These are phyloP conservation scores for Hemicentrotus pulcherrimus DNA, from an alignment of 35 echinoderm and acorn worm species.

Conservation along the genomic window DNA sequence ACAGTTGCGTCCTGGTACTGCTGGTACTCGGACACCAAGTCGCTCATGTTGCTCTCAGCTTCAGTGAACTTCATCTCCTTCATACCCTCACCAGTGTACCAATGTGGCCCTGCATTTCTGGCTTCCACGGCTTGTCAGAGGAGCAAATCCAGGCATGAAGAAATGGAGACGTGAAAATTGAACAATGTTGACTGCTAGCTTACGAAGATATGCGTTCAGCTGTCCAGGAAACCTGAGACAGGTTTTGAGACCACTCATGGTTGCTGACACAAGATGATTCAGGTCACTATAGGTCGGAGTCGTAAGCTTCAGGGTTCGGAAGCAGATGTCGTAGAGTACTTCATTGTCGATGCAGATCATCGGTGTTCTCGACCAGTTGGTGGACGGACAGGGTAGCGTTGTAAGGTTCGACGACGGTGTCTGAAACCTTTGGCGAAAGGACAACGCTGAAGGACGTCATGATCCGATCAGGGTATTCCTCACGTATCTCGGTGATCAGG, in stretches of 20 bases:
- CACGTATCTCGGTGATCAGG: slow-evolving; percentile 28
- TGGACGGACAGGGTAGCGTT: slow-evolving; percentile 23
- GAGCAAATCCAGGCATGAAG: slow-evolving; percentile 56
- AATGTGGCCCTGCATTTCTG: slow-evolving; percentile 52
- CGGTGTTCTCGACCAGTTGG: slow-evolving; percentile 19
- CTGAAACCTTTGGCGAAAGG: slow-evolving; percentile 5
- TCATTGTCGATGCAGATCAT: slow-evolving; percentile 54
- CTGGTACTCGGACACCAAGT: slow-evolving; percentile 90
- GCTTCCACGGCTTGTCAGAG: slow-evolving; percentile 53
- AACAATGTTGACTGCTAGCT: slow-evolving; percentile 43
- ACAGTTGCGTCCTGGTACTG: slow-evolving; percentile 89
- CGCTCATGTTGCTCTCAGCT: slow-evolving; percentile 88
- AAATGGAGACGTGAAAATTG: slow-evolving; percentile 58
- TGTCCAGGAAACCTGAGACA: slow-evolving; percentile 25
- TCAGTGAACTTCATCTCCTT: slow-evolving; percentile 90
- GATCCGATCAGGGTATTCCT: slow-evolving; percentile 38
- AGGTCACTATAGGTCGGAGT: slow-evolving; percentile 36
- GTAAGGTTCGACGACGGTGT: slow-evolving; percentile 37
- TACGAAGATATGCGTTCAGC: slow-evolving; percentile 37
- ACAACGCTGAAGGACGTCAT: slow-evolving; percentile 33
- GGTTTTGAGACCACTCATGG: slow-evolving; percentile 33
- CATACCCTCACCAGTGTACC: slow-evolving; percentile 87
- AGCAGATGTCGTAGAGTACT: slow-evolving; percentile 37
- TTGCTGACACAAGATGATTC: slow-evolving; percentile 18
- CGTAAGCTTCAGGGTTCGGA: neutral